phyloP scores from a whole-genome alignment of 2,797 vertebrate species.

The Tauraco hartlaubi region DNA sequence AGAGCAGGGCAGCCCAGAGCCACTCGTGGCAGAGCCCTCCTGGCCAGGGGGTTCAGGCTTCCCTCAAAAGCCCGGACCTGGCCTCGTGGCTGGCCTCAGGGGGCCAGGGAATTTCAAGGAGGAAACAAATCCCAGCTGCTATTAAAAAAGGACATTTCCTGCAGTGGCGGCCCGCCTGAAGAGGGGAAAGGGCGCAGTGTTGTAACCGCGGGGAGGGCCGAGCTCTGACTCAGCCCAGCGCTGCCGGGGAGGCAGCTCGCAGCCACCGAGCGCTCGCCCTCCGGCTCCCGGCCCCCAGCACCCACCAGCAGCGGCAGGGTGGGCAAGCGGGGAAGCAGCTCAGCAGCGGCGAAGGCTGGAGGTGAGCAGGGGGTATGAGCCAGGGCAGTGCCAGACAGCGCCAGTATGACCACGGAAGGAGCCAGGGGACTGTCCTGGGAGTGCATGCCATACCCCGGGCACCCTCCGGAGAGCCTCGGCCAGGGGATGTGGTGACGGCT shows the following conservation, averaged over 20 bases:
- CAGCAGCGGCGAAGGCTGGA: not conserved
- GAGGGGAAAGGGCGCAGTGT: slow-evolving; percentile 72
- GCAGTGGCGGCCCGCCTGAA: slow-evolving; percentile 30
- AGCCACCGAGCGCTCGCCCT: not conserved
- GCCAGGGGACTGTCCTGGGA: not conserved
- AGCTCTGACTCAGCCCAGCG: slow-evolving; percentile 48
- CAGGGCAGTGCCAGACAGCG: not conserved
- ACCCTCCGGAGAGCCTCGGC: not conserved
- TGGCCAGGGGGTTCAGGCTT: accelerated
- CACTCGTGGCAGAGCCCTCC: accelerated
- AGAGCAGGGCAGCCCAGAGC: accelerated
- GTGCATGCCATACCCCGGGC: accelerated
- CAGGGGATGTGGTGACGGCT: accelerated
- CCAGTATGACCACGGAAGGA: not conserved
- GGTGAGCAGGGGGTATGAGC: not conserved
- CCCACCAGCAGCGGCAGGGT: not conserved
- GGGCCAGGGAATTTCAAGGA: slow-evolving; percentile 48
- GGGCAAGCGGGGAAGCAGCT: not conserved
- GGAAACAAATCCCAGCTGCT: slow-evolving; percentile 65
- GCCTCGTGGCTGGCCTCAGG: not conserved
- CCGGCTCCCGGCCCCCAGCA: not conserved
- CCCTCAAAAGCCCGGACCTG: not conserved
- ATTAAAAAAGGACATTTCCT: slow-evolving; percentile 70
- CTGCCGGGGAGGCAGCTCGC: not conserved
- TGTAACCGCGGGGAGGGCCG: slow-evolving; percentile 55